Evolutionary conservation across 2,888 invertebrate genomes (phyloP).

Genomic region (Drosophila bunnanda): DNA sequence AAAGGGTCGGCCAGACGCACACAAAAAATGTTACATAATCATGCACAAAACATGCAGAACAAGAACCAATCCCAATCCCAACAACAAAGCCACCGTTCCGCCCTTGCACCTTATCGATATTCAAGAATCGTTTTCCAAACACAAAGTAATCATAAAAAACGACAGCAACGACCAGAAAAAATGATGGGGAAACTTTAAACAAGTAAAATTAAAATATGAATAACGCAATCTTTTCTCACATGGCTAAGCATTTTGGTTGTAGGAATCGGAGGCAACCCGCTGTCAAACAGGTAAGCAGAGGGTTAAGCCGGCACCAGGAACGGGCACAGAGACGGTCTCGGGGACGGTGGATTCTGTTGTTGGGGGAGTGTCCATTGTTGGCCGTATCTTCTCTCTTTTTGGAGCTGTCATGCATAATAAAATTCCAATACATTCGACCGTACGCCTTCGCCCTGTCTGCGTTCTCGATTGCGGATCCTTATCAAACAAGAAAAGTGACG

Average conservation of each 20-base stretch:
- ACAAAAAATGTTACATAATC: conserved; percentile 66
- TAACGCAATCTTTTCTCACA: conserved; percentile 80
- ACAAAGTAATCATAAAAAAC: conserved; percentile 41
- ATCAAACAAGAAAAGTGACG: conserved; percentile 77
- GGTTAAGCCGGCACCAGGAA: conserved; percentile 7
- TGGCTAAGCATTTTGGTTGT: conserved; percentile 66
- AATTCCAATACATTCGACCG: conserved; percentile 75
- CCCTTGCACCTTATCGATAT: conserved; percentile 72
- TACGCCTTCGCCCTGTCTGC: conserved; percentile 64
- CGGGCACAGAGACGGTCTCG: no score
- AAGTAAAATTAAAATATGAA: conserved; percentile 79
- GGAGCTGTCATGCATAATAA: conserved; percentile 77
- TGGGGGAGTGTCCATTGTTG: conserved; percentile 52
- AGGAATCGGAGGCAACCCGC: conserved; percentile 71
- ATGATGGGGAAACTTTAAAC: conserved; percentile 47
- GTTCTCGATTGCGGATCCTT: conserved; percentile 73
- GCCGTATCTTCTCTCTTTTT: conserved; percentile 50
- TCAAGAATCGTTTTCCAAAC: conserved; percentile 67
- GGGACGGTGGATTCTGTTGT: conserved; percentile 21
- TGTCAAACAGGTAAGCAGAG: conserved; percentile 71
- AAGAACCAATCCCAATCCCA: conserved; percentile 35
- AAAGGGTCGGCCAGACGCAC: conserved; percentile 23
- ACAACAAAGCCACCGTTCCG: conserved; percentile 62
- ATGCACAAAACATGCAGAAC: conserved; percentile 65
- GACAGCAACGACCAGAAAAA: conserved; percentile 9